Base-by-base conservation (phyloP, 2,888 invertebrate species). In the Ferrisia virgata region DNA sequence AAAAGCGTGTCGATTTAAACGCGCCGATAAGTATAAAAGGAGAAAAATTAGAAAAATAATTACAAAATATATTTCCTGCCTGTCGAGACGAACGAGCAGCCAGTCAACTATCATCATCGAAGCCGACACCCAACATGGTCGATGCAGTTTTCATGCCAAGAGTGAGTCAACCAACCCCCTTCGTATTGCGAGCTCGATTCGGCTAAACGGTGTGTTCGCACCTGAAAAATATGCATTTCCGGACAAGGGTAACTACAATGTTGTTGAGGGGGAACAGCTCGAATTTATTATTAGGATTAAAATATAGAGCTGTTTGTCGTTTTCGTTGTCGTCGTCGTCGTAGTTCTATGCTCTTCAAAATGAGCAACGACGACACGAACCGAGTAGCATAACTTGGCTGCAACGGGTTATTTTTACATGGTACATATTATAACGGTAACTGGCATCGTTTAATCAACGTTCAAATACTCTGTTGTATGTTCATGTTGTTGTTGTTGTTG, bases 201-300 rank as follows among this genome's bases (percentile, higher is more conserved):
- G 18, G 79, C 25, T 43, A 36, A 40, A 79, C 25, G 40, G 40
- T 81, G 81, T 43, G 33, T 81, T 81, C 81, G 53, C 81, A 58
- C 81, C 81, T 81, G 81, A 33, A 33, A 81, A 53, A 53, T 81
- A 81, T 53, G 81, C 81, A 53, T n/a, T 81, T 81, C 81, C 81
- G 81, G 81, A 81, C 81, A 53, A 81, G 81, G 81, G 81, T 81
- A 81, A 81, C 53, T 81, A 81, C 81, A 81, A 31, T 58, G 81
- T 81, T 81, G 81, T 81, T 81, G 53, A 81, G 81, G 81, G 81
- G 81, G 58, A 81, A 33, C 53, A 28, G 81, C 81, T 81, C 31
- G 81, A 81, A 43, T 81, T 81, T 53, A 81, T 81, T 81, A 81
- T 81, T 81, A 81, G 81, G 81, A 81, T 81, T 53, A 81, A 81